Evolutionary conservation across 2,888 invertebrate species (phyloP), one percentile per base, ranked within the genome.

Genomic region (Euplexia lucipara): DNA sequence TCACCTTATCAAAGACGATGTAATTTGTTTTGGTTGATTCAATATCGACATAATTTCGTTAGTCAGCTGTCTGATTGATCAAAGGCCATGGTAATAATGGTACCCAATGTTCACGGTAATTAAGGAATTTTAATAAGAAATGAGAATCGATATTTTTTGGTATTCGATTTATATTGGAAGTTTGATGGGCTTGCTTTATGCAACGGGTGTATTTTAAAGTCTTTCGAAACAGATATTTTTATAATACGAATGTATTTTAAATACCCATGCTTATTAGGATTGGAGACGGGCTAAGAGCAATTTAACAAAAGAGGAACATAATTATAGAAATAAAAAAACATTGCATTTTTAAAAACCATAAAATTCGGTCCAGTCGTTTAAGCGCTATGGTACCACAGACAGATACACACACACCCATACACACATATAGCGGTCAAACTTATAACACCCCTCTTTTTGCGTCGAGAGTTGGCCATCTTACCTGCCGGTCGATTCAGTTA

Each of bases 1-100:
- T 92, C 90, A 90, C 87, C 87, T 88, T 87, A 90, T 89, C 90
- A 90, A 90, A 91, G 89, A 86, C 86, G 86, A 71, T 75, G 75
- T 86, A 90, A 90, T 91, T 90, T 89, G 89, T 89, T 57, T 90
- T 79, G 86, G 84, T 79, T 86, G 83, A 91, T 92, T 90, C 88
- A 88, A 90, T 93, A 90, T 84, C 81, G 84, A 84, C 80, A 85
- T 91, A 91, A 90, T 92, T 91, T 83, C 75, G 83, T 88, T 87
- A 88, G 83, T 82, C 90, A 90, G 88, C 85, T 90, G 89, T 84
- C 86, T 86, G 87, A 88, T 86, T 86, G 88, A 89, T 90, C 87
- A 88, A 87, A 88, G 82, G 82, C 81, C 78, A 84, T 75, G 79
- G 76, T 82, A 85, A 83, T 81, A 75, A 81, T 79, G 62, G 78